Base-by-base conservation (phyloP, 30 jellyfish, hydroid and myxozoan species). In the Hydractinia symbiolongicarpus region DNA sequence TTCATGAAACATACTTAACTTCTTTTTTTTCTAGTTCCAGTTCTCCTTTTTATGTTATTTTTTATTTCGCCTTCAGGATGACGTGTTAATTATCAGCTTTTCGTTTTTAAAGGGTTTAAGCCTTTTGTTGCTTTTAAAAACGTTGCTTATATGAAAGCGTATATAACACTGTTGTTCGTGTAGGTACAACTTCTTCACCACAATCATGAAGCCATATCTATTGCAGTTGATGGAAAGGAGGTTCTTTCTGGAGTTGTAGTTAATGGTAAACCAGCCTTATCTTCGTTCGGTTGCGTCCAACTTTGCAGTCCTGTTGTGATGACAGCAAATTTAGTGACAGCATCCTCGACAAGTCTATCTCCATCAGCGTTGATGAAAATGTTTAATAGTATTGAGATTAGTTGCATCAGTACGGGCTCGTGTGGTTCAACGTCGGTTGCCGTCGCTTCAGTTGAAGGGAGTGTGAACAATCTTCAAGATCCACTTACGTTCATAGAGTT, bases 301-400 rank as follows among this genome's bases (percentile, higher is more conserved):
- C 72, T 83, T 16, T 74, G 85, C 8, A 74, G 90, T 20, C 90
- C 90, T 7, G 73, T 83, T 49, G 61, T 81, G 56, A 55, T 83
- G 53, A 64, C 74, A 7, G 74, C 19, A 1, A 64, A 64, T 13
- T 51, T 64, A 6, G 19, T 64, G 74, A 64, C 74, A 13, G 74
- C 74, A 51, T 64, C 74, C 0, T 64, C 74, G 74, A 7, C 9
- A 2, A 64, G 19, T 64, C 74, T 64, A 44, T n/a, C 9, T 64
- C 74, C 19, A 64, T 7, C 9, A n/a, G 40, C 19, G 19, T 64
- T 64, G 40, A 64, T 64, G 74, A 64, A 64, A 13, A n/a, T 64
- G 74, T 64, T 64, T 1, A 51, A 44, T 64, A 51, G 52, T 6
- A 64, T 7, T 2, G 74, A 64, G 40, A 44, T 51, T 64, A 51